Evolutionary conservation across 2,113 vertebrate genomes (phyloP).

Genomic region (Pangasianodon gigas): DNA sequence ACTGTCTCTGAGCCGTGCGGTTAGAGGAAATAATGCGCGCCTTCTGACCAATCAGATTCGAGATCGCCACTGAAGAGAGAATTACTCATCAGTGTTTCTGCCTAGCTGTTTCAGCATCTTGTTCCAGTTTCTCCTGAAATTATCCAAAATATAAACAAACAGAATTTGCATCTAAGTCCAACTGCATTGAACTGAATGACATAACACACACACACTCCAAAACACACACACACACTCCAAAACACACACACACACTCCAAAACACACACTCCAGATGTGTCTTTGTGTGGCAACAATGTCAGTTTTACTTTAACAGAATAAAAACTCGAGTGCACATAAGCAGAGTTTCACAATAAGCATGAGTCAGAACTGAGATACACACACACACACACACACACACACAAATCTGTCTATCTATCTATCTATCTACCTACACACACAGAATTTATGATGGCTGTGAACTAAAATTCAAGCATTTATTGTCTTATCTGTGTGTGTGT

Average conservation of each 20-base stretch:
- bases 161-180: too few species aligned
- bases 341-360: constrained; percentile 1
- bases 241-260: background rate
- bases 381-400: background rate
- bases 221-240: background rate
- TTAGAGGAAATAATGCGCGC: background rate
- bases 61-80: background rate
- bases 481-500: background rate
- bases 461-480: background rate
- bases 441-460: background rate
- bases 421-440: too few species aligned
- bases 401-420: background rate
- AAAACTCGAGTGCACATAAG: background rate
- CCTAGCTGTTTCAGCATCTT: background rate
- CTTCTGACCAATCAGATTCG: background rate
- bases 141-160: background rate
- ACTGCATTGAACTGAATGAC: background rate
- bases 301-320: background rate
- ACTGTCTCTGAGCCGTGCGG: background rate
- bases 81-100: background rate
- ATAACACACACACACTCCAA: background rate
- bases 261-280: background rate
- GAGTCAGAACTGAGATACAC: background rate
- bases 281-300: background rate
- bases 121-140: background rate